phyloP scores from a whole-genome alignment of 2,888 invertebrate genomes.

The Ennomos quercinarius region DNA sequence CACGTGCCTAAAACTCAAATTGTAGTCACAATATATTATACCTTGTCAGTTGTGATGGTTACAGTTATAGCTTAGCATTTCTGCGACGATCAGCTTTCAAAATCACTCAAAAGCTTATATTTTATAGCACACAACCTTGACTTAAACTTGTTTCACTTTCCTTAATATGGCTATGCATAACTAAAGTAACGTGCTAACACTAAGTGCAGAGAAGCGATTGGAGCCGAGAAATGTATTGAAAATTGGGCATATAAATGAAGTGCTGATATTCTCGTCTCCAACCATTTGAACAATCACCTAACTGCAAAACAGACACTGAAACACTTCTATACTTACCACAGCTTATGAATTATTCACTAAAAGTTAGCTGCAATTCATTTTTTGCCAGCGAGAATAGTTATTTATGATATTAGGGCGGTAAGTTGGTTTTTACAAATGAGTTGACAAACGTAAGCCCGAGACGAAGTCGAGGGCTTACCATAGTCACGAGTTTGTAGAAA shows the following conservation, averaged over 20 bases:
- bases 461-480: too few species aligned
- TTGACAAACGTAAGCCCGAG: too few species aligned
- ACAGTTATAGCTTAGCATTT: slow-evolving; percentile 9
- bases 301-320: slow-evolving; percentile 32
- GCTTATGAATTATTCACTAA: slow-evolving; percentile 38
- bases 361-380: slow-evolving; percentile 38
- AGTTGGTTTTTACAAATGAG: too few species aligned
- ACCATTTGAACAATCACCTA: slow-evolving; percentile 7
- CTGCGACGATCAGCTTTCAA: slow-evolving; percentile 22
- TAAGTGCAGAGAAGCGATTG: slow-evolving; percentile 48
- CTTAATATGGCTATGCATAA: slow-evolving; percentile 66
- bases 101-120: slow-evolving; percentile 41
- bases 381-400: too few species aligned
- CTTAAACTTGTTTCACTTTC: slow-evolving; percentile 71
- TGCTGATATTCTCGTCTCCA: slow-evolving; percentile 4
- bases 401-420: too few species aligned
- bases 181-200: slow-evolving; percentile 60
- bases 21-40: too few species aligned
- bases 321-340: slow-evolving; percentile 49
- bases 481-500: too few species aligned
- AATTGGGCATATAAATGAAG: too few species aligned
- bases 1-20: slow-evolving; percentile 27
- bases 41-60: slow-evolving; percentile 28
- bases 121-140: slow-evolving; percentile 77
- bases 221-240: slow-evolving; percentile 24